Evolutionary conservation across 1,140 invertebrate species (phyloP).

Genomic region (Phymorhynchus buccinoides): DNA sequence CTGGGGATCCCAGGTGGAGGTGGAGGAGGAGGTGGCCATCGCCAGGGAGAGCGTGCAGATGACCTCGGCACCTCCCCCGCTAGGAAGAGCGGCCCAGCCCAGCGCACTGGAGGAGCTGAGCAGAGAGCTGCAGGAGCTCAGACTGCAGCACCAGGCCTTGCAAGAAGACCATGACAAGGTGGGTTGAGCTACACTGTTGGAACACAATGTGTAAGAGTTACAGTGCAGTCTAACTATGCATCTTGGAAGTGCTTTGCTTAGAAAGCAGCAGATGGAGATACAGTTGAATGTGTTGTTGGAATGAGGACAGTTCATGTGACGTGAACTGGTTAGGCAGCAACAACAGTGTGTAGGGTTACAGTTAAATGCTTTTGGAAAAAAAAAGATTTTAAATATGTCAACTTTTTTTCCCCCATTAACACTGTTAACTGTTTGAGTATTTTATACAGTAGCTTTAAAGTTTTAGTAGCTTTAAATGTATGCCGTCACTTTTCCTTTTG

Average conservation of each 20-base stretch:
- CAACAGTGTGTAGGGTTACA: too few relatives aligned
- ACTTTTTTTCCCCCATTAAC: too few relatives aligned
- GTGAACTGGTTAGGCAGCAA: too few relatives aligned
- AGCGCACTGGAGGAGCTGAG: background rate
- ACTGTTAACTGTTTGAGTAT: too few relatives aligned
- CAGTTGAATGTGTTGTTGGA: too few relatives aligned
- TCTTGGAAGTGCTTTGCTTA: too few relatives aligned
- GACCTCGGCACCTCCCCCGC: constrained; percentile 3
- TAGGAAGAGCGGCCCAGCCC: background rate
- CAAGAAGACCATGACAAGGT: constrained; percentile 53
- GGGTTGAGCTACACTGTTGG: constrained; percentile 33
- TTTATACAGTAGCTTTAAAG: background rate
- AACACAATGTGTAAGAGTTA: too few relatives aligned
- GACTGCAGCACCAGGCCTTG: constrained; percentile 43
- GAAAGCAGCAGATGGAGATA: too few relatives aligned
- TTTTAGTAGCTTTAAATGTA: background rate
- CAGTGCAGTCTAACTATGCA: too few relatives aligned
- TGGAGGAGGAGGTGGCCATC: constrained; percentile 23
- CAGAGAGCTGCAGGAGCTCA: constrained; percentile 29
- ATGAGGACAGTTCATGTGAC: too few relatives aligned
- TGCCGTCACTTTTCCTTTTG: background rate
- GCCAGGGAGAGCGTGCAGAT: constrained; percentile 42
- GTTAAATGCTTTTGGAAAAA: too few relatives aligned
- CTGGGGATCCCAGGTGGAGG: background rate
- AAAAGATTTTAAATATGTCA: too few relatives aligned